Conservation (phyloP, 2,888 invertebrate genomes). For the Cylindroiulus punctatus region DNA sequence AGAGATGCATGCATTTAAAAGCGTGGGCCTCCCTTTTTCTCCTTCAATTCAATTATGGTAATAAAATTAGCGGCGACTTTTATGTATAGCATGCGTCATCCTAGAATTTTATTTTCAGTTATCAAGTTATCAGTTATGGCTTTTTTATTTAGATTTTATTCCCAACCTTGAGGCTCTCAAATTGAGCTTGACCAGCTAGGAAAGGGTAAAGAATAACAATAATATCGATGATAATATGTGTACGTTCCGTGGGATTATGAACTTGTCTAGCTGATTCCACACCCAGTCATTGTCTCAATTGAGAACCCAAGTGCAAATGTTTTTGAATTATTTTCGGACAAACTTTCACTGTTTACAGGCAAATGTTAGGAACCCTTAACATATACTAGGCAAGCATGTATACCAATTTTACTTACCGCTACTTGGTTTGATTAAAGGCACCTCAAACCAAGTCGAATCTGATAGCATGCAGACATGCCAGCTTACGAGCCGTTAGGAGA, state of each 20-base stretch:
- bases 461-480: no score
- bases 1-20: background rate
- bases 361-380: no score
- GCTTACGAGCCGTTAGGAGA: no score
- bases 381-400: no score
- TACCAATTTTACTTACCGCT: no score
- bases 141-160: background rate
- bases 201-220: background rate
- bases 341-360: no score
- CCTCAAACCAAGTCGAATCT: no score
- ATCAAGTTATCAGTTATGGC: background rate
- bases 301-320: no score
- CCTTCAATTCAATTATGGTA: background rate
- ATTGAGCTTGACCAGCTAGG: background rate
- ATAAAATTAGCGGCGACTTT: background rate
- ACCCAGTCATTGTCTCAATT: no score
- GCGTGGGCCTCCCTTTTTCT: background rate
- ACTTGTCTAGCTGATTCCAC: background rate
- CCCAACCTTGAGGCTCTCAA: background rate
- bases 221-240: background rate
- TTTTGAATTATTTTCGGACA: no score
- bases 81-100: background rate
- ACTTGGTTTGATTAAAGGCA: no score
- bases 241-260: background rate
- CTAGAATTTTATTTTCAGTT: background rate